Conservation (phyloP, 2,113 vertebrate genomes). For the Eira barbara region DNA sequence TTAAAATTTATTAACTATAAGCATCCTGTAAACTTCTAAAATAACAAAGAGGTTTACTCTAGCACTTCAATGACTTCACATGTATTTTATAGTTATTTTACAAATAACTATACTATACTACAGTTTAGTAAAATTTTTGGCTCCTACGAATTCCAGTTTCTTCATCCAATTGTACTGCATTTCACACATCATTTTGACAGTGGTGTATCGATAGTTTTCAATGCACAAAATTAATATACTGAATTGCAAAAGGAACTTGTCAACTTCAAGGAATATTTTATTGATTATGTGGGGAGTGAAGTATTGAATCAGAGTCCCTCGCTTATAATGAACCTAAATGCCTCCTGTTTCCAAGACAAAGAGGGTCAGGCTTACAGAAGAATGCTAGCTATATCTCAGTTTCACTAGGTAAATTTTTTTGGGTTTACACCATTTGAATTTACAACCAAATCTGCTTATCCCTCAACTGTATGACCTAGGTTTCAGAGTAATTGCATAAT, state of each 20-base stretch:
- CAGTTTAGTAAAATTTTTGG: not conserved
- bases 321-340: not conserved
- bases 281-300: not conserved
- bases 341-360: not conserved
- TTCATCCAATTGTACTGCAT: not conserved
- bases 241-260: not conserved
- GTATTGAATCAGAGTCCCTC: not conserved
- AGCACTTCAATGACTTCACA: not conserved
- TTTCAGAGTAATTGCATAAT: not conserved
- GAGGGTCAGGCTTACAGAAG: not conserved
- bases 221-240: not conserved
- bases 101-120: no score
- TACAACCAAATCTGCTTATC: not conserved
- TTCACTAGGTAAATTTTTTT: not conserved
- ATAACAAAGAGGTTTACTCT: not conserved
- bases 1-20: not conserved
- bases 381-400: not conserved
- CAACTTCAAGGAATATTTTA: not conserved
- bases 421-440: not conserved
- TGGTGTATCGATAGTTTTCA: not conserved
- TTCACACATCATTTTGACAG: not conserved
- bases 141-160: not conserved
- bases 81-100: not conserved
- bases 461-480: not conserved
- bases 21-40: not conserved